phyloP scores from a whole-genome alignment of 2,113 vertebrate species.

The Vidua chalybeata region DNA sequence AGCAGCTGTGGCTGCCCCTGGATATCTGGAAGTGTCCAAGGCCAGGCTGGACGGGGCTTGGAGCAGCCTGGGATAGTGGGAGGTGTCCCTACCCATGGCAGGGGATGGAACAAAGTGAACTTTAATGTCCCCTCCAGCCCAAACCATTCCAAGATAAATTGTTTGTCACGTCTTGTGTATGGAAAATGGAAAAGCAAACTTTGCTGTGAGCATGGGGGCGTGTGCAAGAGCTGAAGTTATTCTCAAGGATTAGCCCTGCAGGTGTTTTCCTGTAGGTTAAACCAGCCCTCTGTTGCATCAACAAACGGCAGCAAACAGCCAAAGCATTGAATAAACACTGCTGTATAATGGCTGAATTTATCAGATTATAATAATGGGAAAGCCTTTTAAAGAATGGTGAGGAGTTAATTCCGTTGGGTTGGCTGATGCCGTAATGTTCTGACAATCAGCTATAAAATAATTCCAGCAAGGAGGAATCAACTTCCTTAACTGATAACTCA shows the following conservation, averaged over 20 bases:
- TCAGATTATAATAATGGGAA: neutral
- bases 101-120: neutral
- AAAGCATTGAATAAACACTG: neutral
- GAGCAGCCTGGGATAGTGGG: accelerated
- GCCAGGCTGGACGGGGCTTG: neutral
- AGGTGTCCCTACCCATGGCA: neutral
- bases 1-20: neutral
- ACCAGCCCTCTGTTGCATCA: neutral
- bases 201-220: neutral
- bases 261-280: neutral
- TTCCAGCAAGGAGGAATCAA: neutral
- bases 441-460: neutral
- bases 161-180: accelerated
- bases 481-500: neutral
- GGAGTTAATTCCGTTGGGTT: neutral
- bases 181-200: neutral
- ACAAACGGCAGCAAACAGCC: neutral
- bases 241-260: neutral
- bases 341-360: neutral
- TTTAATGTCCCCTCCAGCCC: neutral
- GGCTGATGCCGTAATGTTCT: neutral
- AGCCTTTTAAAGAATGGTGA: neutral
- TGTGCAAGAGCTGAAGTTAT: neutral
- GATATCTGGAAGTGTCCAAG: neutral
- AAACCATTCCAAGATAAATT: neutral